phyloP scores from a whole-genome alignment of 2,113 vertebrate species.

The Typhlomys cinereus region DNA sequence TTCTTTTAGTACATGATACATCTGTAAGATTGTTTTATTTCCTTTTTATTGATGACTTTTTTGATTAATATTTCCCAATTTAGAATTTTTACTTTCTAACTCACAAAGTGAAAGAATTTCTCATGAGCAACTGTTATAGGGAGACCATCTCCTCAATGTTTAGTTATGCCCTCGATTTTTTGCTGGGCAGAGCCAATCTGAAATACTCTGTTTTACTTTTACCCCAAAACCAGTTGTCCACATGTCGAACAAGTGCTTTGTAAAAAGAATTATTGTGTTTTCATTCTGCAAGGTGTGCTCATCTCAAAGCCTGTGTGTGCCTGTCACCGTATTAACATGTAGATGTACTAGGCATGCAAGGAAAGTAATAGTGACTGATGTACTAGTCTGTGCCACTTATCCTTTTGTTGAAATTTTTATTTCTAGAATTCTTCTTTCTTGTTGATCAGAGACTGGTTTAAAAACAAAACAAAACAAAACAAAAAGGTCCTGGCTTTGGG shows the following conservation, averaged over 20 bases:
- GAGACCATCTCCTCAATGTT: too few species aligned
- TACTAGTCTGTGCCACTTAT: constrained; percentile 71
- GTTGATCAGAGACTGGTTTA: constrained; percentile 64
- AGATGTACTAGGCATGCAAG: constrained; percentile 82
- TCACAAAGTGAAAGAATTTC: constrained; percentile 52
- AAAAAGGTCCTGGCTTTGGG: constrained; percentile 46
- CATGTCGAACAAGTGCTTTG: constrained; percentile 43
- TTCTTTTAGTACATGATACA: constrained; percentile 65
- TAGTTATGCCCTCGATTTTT: too few species aligned
- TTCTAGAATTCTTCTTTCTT: constrained; percentile 68
- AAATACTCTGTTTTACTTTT: constrained; percentile 48
- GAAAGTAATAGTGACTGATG: constrained; percentile 81
- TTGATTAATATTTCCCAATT: constrained; percentile 47
- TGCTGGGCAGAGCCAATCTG: constrained; percentile 47
- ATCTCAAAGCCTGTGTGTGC: constrained; percentile 72
- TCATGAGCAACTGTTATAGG: constrained; percentile 40
- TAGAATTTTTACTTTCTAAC: constrained; percentile 53
- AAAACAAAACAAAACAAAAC: too few species aligned
- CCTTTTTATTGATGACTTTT: constrained; percentile 36
- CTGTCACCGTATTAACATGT: constrained; percentile 83
- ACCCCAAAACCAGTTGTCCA: constrained; percentile 19
- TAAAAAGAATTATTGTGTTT: constrained; percentile 66
- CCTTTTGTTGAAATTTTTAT: constrained; percentile 67
- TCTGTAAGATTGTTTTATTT: constrained; percentile 43
- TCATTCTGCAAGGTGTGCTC: constrained; percentile 71